These are phyloP conservation scores for Rhadinocentrus ornatus DNA, from an alignment of 2,797 vertebrate species.

Conservation along the genomic window DNA sequence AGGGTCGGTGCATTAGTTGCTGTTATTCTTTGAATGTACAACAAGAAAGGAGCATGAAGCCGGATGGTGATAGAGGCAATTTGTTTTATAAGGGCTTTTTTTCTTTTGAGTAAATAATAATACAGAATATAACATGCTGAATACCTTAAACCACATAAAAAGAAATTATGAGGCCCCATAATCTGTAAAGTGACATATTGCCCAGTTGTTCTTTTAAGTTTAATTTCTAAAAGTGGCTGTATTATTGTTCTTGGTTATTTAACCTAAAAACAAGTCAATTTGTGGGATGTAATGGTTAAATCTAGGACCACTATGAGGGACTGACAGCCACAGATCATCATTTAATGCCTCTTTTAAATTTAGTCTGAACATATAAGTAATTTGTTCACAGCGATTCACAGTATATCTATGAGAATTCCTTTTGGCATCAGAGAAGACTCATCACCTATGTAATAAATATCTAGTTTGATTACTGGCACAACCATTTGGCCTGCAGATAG, in stretches of 20 bases:
- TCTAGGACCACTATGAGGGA: no score
- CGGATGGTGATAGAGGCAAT: conserved; percentile 1
- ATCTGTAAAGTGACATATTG: background rate
- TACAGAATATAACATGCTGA: background rate
- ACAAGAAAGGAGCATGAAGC: conserved; percentile 22
- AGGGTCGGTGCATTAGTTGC: conserved; percentile 64
- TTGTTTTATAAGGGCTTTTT: conserved; percentile 10
- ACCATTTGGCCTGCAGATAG: conserved; percentile 38
- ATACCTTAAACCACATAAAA: background rate
- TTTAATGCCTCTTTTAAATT: conserved; percentile 5
- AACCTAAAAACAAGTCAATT: no score
- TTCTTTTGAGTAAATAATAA: background rate
- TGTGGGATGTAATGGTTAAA: no score
- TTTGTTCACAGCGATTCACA: background rate
- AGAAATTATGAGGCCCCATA: background rate
- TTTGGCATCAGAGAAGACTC: conserved; percentile 3
- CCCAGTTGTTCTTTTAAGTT: background rate
- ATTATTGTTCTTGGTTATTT: no score
- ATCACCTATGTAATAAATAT: conserved; percentile 27
- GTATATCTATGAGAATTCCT: background rate
- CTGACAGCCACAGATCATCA: background rate
- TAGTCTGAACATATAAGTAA: background rate
- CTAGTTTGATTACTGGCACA: conserved; percentile 41
- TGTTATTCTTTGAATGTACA: conserved; percentile 27
- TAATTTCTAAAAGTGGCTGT: no score